These are phyloP conservation scores for Drosophila nr. perissopoda DNA, from an alignment of 2,888 invertebrate species.

Conservation along the genomic window DNA sequence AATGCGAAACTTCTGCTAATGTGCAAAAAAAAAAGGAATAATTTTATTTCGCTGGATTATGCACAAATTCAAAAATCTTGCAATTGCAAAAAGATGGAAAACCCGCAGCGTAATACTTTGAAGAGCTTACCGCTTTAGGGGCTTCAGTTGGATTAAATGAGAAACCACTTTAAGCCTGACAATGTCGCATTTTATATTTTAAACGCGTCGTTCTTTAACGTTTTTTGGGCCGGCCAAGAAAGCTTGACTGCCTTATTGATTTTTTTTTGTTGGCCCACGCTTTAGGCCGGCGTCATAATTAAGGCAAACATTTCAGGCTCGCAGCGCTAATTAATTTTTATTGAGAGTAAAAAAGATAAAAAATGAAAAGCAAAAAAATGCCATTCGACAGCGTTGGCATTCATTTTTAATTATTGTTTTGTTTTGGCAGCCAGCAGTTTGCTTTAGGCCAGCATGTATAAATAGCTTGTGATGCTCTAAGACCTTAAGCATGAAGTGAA, in stretches of 20 bases:
- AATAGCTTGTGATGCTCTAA: slow-evolving; percentile 14
- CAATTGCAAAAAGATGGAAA: not conserved
- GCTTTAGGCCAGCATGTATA: not conserved
- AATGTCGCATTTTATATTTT: slow-evolving; percentile 32
- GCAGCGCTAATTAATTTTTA: slow-evolving; percentile 73
- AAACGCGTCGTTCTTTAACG: slow-evolving; percentile 46
- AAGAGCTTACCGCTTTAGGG: not conserved
- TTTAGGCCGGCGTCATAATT: slow-evolving; percentile 60
- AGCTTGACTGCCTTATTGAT: slow-evolving; percentile 43
- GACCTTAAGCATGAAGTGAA: slow-evolving; percentile 14
- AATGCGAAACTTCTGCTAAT: slow-evolving; percentile 28
- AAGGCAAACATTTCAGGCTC: slow-evolving; percentile 56
- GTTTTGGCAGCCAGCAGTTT: slow-evolving; percentile 4
- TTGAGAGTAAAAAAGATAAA: slow-evolving; percentile 53
- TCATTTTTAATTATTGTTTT: not conserved
- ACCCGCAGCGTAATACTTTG: not conserved
- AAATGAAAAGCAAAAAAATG: slow-evolving; percentile 39
- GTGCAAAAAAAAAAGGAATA: not conserved
- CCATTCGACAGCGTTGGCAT: not conserved
- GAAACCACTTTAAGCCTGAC: slow-evolving; percentile 19
- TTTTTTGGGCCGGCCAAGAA: slow-evolving; percentile 33
- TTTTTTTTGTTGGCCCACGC: slow-evolving; percentile 50
- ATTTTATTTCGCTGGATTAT: slow-evolving; percentile 8
- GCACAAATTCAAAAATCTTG: not conserved
- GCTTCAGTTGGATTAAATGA: slow-evolving; percentile 7